Conservation (phyloP, 2,888 invertebrate genomes). For the Hermodice carunculata region DNA sequence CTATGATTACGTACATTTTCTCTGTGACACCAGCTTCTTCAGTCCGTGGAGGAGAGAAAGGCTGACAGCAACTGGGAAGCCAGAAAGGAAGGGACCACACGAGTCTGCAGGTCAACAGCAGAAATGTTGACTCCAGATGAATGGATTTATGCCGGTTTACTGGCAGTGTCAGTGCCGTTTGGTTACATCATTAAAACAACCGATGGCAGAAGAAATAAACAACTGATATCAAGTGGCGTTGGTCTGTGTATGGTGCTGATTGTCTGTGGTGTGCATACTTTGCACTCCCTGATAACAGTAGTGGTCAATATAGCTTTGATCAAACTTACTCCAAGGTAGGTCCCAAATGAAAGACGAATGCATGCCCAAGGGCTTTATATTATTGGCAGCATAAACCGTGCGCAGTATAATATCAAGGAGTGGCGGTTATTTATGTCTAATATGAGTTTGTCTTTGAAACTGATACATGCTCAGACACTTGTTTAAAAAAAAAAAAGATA, state of each 20-base stretch:
- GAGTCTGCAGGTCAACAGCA: not conserved
- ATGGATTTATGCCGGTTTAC: slow-evolving; percentile 51
- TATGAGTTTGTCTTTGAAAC: too few species aligned
- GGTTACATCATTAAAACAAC: slow-evolving; percentile 49
- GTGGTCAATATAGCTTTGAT: slow-evolving; percentile 55
- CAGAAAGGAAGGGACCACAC: not conserved
- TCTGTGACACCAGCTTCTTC: too few species aligned
- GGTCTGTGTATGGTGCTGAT: slow-evolving; percentile 47
- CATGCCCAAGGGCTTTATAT: not conserved
- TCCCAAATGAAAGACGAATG: not conserved
- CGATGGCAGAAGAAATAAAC: slow-evolving; percentile 39
- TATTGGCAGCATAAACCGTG: not conserved
- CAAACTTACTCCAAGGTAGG: slow-evolving; percentile 33
- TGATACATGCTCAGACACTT: too few species aligned
- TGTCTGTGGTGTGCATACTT: slow-evolving; percentile 48
- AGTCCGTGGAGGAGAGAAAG: too few species aligned
- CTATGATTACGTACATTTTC: too few species aligned
- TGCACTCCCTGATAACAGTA: slow-evolving; percentile 52
- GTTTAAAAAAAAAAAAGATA: too few species aligned
- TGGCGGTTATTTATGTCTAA: too few species aligned
- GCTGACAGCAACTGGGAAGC: too few species aligned
- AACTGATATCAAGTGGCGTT: slow-evolving; percentile 41
- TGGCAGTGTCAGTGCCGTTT: slow-evolving; percentile 52
- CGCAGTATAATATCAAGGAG: too few species aligned
- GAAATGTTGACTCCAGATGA: slow-evolving; percentile 44